Evolutionary conservation across 2,888 invertebrate species (phyloP).

Genomic region (Digitonthophagus gazella): DNA sequence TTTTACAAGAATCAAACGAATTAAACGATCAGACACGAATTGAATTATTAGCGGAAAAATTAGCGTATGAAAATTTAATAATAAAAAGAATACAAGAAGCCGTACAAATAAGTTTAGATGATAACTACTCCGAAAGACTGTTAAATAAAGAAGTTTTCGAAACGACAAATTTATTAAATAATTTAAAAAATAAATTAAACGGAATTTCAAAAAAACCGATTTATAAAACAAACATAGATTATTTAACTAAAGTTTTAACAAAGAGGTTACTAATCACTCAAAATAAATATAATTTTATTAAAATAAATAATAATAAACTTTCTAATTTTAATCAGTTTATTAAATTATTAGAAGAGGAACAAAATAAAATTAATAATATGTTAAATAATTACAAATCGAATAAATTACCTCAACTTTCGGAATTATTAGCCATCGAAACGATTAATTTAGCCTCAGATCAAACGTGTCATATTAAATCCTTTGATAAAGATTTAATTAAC

Average conservation of each 20-base stretch:
- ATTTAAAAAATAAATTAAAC: conserved; percentile 66
- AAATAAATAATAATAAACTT: conserved; percentile 8
- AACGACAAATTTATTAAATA: conserved; percentile 73
- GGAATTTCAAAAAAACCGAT: conserved; percentile 52
- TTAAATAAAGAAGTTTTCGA: conserved; percentile 70
- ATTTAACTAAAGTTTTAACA: conserved; percentile 73
- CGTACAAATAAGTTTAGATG: conserved; percentile 51
- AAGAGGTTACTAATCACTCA: conserved; percentile 58
- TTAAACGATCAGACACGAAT: conserved; percentile 66
- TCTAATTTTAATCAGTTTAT: conserved; percentile 23
- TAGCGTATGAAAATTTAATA: conserved; percentile 77
- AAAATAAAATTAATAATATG: conserved; percentile 30
- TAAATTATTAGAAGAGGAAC: conserved; percentile 29
- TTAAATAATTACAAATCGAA: conserved; percentile 61
- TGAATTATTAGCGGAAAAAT: conserved; percentile 73
- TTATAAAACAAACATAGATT: conserved; percentile 58
- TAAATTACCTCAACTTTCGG: conserved; percentile 68
- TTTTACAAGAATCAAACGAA: conserved; percentile 65
- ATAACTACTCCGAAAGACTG: conserved; percentile 59
- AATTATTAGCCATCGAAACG: conserved; percentile 68
- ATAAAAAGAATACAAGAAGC: conserved; percentile 65
- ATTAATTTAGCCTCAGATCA: conserved; percentile 59
- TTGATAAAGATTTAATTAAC: conserved; percentile 67
- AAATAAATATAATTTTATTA: conserved; percentile 31
- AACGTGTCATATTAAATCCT: conserved; percentile 38